Conservation (phyloP, 2,797 vertebrate species). For the Tenualosa thibaudeaui region DNA sequence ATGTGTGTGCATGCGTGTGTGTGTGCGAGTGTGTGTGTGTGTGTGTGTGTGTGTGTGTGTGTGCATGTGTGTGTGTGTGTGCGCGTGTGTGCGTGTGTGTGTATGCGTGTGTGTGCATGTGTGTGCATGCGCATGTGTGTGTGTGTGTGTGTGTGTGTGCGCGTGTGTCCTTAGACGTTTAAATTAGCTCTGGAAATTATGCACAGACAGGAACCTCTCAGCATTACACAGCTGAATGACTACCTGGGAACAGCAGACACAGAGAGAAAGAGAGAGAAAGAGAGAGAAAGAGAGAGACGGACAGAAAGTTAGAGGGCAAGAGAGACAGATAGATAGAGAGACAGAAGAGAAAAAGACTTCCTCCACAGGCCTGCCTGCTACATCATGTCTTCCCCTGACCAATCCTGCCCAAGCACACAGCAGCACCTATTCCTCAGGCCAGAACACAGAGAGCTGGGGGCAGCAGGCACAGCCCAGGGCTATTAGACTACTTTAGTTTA, state of each 20-base stretch:
- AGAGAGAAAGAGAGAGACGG: not conserved
- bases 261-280: not conserved
- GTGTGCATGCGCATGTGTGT: not conserved
- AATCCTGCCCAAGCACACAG: no score
- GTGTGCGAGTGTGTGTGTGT: not conserved
- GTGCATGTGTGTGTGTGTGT: not conserved
- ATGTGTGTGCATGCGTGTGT: no score
- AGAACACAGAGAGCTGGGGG: no score
- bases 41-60: not conserved
- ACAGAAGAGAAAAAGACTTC: no score
- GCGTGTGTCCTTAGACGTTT: not conserved
- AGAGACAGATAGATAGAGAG: not conserved
- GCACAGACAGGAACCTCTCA: not conserved
- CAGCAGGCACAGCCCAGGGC: no score
- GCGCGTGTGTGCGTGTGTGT: not conserved
- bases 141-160: not conserved
- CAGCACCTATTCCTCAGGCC: no score
- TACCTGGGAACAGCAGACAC: not conserved
- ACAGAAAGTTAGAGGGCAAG: not conserved
- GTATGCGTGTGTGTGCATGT: not conserved
- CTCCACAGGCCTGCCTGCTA: no score
- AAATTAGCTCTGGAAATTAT: conserved; percentile 6
- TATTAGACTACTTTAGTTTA: no score
- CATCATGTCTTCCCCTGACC: no score
- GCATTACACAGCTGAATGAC: conserved; percentile 9